These are phyloP conservation scores for Aptenodytes forsteri DNA, from an alignment of 2,113 vertebrate species.

Conservation along the genomic window DNA sequence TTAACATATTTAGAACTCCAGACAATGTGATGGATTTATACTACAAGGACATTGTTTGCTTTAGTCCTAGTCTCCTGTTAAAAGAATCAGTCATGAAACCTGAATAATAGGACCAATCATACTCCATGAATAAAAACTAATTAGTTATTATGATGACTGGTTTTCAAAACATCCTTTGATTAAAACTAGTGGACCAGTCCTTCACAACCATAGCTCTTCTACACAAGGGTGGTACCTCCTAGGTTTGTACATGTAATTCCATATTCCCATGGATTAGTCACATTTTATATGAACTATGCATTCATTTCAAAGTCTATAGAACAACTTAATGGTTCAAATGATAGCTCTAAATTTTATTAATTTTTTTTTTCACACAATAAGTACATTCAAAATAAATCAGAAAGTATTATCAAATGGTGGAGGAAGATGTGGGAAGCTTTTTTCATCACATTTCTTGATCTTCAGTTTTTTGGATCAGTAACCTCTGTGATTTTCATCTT, in stretches of 20 bases:
- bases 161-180: not conserved
- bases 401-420: not conserved
- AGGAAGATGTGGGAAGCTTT: not conserved
- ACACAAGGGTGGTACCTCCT: no score
- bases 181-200: not conserved
- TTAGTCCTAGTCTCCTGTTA: not conserved
- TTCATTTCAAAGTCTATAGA: not conserved
- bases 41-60: not conserved
- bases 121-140: not conserved
- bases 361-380: not conserved
- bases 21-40: not conserved
- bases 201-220: not conserved
- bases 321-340: not conserved
- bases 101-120: not conserved
- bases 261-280: not conserved
- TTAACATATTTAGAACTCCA: not conserved
- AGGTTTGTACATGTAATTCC: not conserved
- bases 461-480: not conserved
- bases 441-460: not conserved
- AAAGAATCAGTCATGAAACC: not conserved
- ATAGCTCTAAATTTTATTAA: not conserved
- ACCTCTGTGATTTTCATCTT: not conserved
- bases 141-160: not conserved
- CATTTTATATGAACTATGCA: not conserved
- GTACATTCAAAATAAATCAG: not conserved